These are phyloP conservation scores for Clarias macrocephalus DNA, from an alignment of 2,113 vertebrate genomes.

Conservation along the genomic window DNA sequence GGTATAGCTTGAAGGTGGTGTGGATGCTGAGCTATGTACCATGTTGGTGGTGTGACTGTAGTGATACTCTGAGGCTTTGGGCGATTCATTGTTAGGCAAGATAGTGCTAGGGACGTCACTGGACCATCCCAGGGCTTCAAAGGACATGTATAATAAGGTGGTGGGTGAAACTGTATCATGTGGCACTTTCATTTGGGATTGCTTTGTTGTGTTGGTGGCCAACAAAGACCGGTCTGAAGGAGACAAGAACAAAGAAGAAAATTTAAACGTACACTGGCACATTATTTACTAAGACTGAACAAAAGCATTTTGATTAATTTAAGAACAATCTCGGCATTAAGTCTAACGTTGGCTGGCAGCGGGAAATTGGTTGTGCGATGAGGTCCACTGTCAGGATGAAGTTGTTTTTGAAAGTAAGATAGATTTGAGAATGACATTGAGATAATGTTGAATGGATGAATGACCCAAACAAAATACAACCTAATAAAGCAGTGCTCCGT, in stretches of 20 bases:
- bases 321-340: background rate
- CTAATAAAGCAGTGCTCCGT: too few species aligned
- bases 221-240: conserved; percentile 70
- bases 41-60: conserved; percentile 42
- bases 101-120: conserved; percentile 27
- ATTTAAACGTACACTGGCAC: background rate
- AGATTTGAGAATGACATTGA: too few species aligned
- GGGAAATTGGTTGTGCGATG: too few species aligned
- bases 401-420: too few species aligned
- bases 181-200: conserved; percentile 59
- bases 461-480: too few species aligned
- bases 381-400: too few species aligned
- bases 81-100: conserved; percentile 50
- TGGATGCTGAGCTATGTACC: background rate
- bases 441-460: too few species aligned
- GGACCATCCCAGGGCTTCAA: conserved; percentile 61
- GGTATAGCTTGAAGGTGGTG: conserved; percentile 15
- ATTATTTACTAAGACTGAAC: background rate
- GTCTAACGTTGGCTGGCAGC: too few species aligned
- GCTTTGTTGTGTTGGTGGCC: conserved; percentile 56
- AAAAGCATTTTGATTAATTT: background rate
- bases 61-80: conserved; percentile 48
- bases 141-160: conserved; percentile 71
- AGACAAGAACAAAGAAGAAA: background rate
- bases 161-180: conserved; percentile 61